These are phyloP conservation scores for Tenthredo mesomela DNA, from an alignment of 2,888 invertebrate species.

Conservation along the genomic window DNA sequence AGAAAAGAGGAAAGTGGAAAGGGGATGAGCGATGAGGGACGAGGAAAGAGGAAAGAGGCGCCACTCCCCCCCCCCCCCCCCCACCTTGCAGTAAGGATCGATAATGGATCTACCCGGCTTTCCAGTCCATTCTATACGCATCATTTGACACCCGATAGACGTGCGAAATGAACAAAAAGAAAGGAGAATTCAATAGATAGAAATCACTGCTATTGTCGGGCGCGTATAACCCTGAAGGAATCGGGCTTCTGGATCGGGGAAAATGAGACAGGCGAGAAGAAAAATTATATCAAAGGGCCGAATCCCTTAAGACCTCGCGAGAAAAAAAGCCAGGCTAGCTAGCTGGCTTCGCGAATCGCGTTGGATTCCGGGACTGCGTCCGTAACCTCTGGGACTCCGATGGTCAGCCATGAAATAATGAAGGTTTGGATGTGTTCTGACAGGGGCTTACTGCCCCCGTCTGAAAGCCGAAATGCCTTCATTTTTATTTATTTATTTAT, in stretches of 20 bases:
- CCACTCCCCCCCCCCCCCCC: slow-evolving; percentile 15
- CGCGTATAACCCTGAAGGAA: slow-evolving; percentile 42
- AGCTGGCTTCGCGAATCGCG: neutral
- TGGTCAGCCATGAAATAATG: slow-evolving; percentile 48
- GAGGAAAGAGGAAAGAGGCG: slow-evolving; percentile 37
- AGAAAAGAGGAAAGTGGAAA: neutral
- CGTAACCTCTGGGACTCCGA: neutral
- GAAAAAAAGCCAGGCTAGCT: slow-evolving; percentile 56
- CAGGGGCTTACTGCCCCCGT: slow-evolving; percentile 59
- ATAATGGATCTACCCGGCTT: slow-evolving; percentile 72
- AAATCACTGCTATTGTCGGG: slow-evolving; percentile 73
- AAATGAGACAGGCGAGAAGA: slow-evolving; percentile 70
- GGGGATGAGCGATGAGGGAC: neutral
- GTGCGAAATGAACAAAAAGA: slow-evolving; percentile 60
- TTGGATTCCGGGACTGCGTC: neutral
- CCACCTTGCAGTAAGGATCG: slow-evolving; percentile 61
- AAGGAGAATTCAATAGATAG: slow-evolving; percentile 72
- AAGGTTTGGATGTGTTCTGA: slow-evolving; percentile 61
- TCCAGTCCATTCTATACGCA: slow-evolving; percentile 74
- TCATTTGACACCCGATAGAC: slow-evolving; percentile 76
- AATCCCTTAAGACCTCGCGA: slow-evolving; percentile 70
- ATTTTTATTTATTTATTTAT: slow-evolving; percentile 52
- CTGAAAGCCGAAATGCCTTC: slow-evolving; percentile 29
- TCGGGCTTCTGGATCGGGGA: slow-evolving; percentile 58
- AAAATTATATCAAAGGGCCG: slow-evolving; percentile 69